A percentile compares a stretch with the other conserved stretches of the same genome.
Evolutionary conservation across 2,113 vertebrate genomes (phyloP).

Genomic region (Corynorhinus townsendii): DNA sequence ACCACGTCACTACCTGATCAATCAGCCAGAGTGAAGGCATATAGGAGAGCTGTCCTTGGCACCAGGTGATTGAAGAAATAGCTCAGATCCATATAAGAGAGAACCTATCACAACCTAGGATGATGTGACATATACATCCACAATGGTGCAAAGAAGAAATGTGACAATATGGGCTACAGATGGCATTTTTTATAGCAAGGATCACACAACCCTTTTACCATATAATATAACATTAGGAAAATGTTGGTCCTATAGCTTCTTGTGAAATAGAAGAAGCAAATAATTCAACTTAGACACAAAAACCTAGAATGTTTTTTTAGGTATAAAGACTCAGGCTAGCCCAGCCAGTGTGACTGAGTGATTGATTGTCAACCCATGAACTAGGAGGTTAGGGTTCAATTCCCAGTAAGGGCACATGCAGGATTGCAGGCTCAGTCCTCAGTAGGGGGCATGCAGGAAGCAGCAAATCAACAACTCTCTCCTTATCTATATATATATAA

Average conservation of each 20-base stretch:
- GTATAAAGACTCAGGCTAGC: not conserved
- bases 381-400: too few species aligned
- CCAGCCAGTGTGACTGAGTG: too few species aligned
- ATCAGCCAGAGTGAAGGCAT: not conserved
- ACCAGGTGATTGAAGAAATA: not conserved
- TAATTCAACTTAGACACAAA: not conserved
- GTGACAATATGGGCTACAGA: not conserved
- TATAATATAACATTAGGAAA: not conserved
- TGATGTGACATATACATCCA: too few species aligned
- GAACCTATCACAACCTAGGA: not conserved
- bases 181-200: not conserved
- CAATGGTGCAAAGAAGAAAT: not conserved
- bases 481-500: too few species aligned
- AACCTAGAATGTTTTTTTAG: not conserved
- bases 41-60: not conserved
- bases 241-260: not conserved
- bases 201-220: not conserved
- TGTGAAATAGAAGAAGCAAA: not conserved
- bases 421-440: too few species aligned
- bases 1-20: rapidly evolving
- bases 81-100: not conserved
- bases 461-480: too few species aligned
- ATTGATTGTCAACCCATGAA: too few species aligned
- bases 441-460: too few species aligned
- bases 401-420: too few species aligned